phyloP scores from a whole-genome alignment of 2,113 vertebrate species.

The Ardeotis arabs region DNA sequence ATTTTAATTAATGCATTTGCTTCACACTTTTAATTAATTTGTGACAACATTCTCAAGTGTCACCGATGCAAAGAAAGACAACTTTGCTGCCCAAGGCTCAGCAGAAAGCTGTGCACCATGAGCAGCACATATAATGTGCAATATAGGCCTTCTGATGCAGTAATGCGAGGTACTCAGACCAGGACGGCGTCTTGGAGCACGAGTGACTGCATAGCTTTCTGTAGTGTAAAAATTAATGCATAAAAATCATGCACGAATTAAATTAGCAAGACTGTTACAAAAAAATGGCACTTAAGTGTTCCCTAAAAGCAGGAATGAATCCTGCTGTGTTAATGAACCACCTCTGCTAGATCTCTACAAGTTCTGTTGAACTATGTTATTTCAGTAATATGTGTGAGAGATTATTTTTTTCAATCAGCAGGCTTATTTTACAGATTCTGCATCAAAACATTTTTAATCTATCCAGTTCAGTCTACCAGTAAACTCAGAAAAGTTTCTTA shows the following conservation, averaged over 20 bases:
- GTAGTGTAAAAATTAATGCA: not conserved
- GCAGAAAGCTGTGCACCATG: not conserved
- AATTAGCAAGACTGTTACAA: not conserved
- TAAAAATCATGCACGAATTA: not conserved
- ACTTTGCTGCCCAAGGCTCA: not conserved
- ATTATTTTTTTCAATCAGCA: not conserved
- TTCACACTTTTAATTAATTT: constrained; percentile 51
- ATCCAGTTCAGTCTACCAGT: not conserved
- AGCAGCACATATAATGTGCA: not conserved
- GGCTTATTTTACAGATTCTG: not conserved
- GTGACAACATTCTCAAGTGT: not conserved
- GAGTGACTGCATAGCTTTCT: not conserved
- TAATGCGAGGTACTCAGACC: rapidly evolving
- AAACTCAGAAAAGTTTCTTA: constrained; percentile 46
- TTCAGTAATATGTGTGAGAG: not conserved
- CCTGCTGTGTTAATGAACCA: not conserved
- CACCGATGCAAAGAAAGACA: not conserved
- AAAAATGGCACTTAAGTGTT: not conserved
- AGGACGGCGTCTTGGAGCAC: not conserved
- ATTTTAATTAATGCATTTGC: constrained; percentile 3
- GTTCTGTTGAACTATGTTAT: not conserved
- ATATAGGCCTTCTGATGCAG: not conserved
- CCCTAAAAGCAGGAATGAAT: not conserved
- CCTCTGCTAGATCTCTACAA: not conserved
- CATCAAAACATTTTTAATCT: constrained; percentile 26